Evolutionary conservation across 2,797 vertebrate genomes (phyloP), one percentile per base, ranked within the genome.

Genomic region (Sebastes hubbsi): DNA sequence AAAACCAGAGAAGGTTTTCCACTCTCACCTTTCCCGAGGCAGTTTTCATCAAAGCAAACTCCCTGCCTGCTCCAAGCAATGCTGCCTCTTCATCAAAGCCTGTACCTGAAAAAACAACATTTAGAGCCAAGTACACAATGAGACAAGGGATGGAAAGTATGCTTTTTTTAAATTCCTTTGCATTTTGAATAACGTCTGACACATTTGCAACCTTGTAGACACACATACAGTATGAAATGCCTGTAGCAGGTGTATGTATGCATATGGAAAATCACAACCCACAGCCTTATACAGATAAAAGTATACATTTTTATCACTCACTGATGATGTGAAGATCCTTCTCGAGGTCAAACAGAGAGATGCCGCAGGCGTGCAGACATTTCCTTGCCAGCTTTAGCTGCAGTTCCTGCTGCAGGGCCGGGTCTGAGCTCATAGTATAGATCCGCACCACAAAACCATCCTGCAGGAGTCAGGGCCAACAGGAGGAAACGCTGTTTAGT

Each of bases 291-390:
- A 42, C 12, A 46, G 8, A 68, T 27, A 42, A 29, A 13, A 61
- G 32, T 24, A 27, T 20, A 27, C 62, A 52, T n/a, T 71, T 63
- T 62, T 42, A 56, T 80, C 62, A 90, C 98, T 98, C 96, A 99
- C 98, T 99, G 94, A 99, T 98, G 85, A 99, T 99, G 94, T 99
- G 99, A 75, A 99, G 96, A 92, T 99, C 99, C 91, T 99, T 99
- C 90, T 99, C 99, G 85, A 99, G 93, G 95, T 99, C 99, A 91
- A 99, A 99, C 16, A 99, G 91, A 5, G 99, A 99, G 87, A 99
- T 99, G 55, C 99, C 99, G 88, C 99, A 99, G 60, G 98, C 99
- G 77, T 99, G 98, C 81, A 99, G 96, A 93, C 99, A 99, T 92
- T 99, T 99, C 88, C 99, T 97, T 74, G 99, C 99, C 94, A 99